Evolutionary conservation across 2,797 vertebrate species (phyloP).

Genomic region (Rhynchonycteris naso): DNA sequence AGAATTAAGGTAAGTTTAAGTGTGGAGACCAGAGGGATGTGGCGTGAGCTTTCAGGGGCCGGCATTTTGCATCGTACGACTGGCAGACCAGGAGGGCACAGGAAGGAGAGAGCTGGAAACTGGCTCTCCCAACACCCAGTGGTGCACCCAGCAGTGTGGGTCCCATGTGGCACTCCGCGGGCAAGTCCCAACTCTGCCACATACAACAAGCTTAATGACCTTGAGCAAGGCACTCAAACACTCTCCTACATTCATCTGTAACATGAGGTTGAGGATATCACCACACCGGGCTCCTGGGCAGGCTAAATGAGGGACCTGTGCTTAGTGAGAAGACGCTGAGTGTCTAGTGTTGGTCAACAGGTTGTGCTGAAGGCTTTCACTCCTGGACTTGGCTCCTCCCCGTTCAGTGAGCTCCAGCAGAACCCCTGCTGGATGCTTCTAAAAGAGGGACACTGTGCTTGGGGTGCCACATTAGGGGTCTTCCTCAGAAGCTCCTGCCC

Average conservation of each 20-base stretch:
- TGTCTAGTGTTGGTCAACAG: background rate
- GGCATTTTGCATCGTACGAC: background rate
- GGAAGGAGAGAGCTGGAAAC: background rate
- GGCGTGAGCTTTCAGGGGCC: background rate
- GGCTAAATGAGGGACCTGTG: background rate
- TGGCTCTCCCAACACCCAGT: accelerated
- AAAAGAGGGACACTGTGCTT: background rate
- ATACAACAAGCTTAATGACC: background rate
- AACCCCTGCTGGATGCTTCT: background rate
- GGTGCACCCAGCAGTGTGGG: too few species aligned
- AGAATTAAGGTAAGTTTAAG: slow-evolving; percentile 7
- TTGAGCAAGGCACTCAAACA: background rate
- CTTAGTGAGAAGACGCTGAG: background rate
- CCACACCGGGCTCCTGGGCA: accelerated
- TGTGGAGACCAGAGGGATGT: background rate
- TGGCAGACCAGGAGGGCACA: background rate
- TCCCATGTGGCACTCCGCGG: background rate
- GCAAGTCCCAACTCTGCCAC: background rate
- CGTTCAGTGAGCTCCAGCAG: background rate
- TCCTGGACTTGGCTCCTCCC: background rate
- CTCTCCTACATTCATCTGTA: background rate
- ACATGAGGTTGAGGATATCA: background rate
- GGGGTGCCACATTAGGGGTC: background rate
- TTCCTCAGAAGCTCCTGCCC: background rate
- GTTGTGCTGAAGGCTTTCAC: background rate